Conservation (phyloP, 1,140 invertebrate species). For the silkworm (Bombyx mori) region ASM3026992v2 NC_085111.1:17760501-17761000, state of each 20-base stretch:
- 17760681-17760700: conserved; percentile 58
- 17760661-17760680: conserved; percentile 59
- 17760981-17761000: no score
- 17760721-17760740: conserved; percentile 10
- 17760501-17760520: conserved; percentile 69
- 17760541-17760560: conserved; percentile 32
- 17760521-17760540: conserved; percentile 31
- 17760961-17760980: no score
- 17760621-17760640: conserved; percentile 70
- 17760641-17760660: conserved; percentile 62
- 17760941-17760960: no score
- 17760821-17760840: no score
- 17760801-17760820: conserved; percentile 14
- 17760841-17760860: no score
- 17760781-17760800: conserved; percentile 51
- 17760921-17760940: no score
- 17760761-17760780: conserved; percentile 58
- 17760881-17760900: no score
- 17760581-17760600: conserved; percentile 35
- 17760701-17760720: conserved; percentile 56
- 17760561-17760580: conserved; percentile 28
- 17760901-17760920: no score
- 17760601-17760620: conserved; percentile 60
- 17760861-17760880: no score
- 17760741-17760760: conserved; percentile 25